These are phyloP conservation scores for Ceuthmochares aereus DNA, from an alignment of 2,113 vertebrate species.

Conservation along the genomic window DNA sequence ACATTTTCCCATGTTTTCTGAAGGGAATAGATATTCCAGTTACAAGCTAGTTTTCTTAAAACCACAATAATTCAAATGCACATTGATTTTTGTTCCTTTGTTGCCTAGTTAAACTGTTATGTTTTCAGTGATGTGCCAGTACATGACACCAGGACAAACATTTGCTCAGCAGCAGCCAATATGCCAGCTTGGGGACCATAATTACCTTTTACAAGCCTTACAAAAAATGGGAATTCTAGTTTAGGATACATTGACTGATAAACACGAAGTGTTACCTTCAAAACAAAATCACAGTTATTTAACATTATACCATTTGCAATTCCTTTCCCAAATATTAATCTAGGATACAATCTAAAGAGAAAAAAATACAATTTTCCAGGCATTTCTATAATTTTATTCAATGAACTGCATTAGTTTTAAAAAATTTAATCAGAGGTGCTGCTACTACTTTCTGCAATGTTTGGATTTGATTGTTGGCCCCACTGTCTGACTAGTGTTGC, in stretches of 20 bases:
- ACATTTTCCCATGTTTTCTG: not conserved
- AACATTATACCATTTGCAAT: not conserved
- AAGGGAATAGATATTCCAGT: not conserved
- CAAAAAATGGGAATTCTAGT: not conserved
- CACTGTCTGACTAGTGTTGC: not conserved
- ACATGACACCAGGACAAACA: not conserved
- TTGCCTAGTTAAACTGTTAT: not conserved
- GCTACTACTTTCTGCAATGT: not conserved
- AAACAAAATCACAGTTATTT: not conserved
- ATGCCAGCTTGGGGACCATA: not conserved
- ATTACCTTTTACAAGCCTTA: not conserved
- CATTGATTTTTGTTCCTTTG: not conserved
- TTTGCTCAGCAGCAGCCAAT: not conserved
- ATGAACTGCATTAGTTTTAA: not conserved
- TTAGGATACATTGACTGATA: not conserved
- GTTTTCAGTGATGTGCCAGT: not conserved
- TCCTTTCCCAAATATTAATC: not conserved
- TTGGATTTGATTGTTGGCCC: not conserved
- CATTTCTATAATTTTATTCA: not conserved
- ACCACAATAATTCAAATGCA: not conserved
- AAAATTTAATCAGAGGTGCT: not conserved
- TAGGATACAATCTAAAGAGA: not conserved
- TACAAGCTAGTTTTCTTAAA: not conserved
- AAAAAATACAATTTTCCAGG: not conserved
- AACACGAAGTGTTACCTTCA: not conserved